Evolutionary conservation across 2,113 vertebrate genomes (phyloP), one percentile per base, ranked within the genome.

Genomic region (Etia nguti): DNA sequence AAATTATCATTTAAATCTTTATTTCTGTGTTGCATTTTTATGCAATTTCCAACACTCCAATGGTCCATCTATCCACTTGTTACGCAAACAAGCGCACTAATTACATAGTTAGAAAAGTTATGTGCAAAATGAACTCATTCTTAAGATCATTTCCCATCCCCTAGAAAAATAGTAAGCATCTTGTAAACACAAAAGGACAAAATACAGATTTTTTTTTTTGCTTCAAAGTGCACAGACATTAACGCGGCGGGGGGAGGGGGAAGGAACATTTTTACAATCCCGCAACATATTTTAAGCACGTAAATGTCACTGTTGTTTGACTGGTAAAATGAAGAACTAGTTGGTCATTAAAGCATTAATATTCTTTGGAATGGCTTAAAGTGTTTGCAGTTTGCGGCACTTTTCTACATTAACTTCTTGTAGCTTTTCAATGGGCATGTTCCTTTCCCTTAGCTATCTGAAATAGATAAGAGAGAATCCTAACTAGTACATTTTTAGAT

Each of bases 131-230:
- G 3, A 91, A 88, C 87, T 87, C 57, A 80, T 82, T 88, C 85
- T 75, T 82, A 81, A 81, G 86, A 88, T 24, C 29, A 59, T 81
- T 88, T 86, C 86, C 88, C 88, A n/a, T 86, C 36, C 81, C 75
- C 24, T 93, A 89, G 52, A 95, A 94, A 95, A 94, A 94, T 90
- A 93, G 84, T 90, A 81, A 85, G 86, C 81, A 88, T 92, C 68
- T 92, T 86, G 56, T 90, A 88, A 92, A 94, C 91, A 87, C 36
- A 92, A 92, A 52, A 90, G 38, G 79, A 92, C 77, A 94, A 90
- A 91, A 89, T 88, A 90, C 46, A 85, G 34, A 81, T 86, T 83
- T 88, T 26, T 56, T 56, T 83, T 90, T 92, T 88, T 92, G 83
- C 86, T 88, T 93, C 89, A 91, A 92, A 93, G 86, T 94, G 85